Base-by-base conservation (phyloP, 2,888 invertebrate genomes). In the Ochropleura leucogaster region DNA sequence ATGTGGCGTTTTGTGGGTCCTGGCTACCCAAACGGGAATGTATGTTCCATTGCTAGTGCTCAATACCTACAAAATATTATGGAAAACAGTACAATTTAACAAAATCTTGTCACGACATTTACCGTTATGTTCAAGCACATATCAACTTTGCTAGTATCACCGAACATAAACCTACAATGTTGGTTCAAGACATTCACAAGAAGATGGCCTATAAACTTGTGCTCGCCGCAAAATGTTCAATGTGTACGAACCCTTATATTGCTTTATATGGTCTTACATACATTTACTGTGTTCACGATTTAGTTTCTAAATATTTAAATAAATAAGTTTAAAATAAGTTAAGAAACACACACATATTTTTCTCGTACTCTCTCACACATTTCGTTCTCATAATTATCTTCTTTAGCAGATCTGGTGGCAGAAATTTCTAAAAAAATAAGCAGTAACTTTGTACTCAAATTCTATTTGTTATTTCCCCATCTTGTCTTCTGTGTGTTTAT, bases 131-230 rank as follows among this genome's bases (percentile, higher is more conserved):
- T 64, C 49, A 72, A 82, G 64, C 30, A 62, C 67, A 53, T 57
- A 66, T 69, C 42, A 62, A 68, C 51, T 59, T 69, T 40, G n/a
- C 49, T 51, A 42, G 20, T n/a, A 82, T 60, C 60, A 72, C 44
- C 16, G 49, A 44, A 30, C 62, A 78, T 80, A 72, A 83, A 78
- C 46, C 1, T 66, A 80, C 79, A 78, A 78, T 80, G 80, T 80
- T 44, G 44, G 40, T 42, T 40, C 53, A 57, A 57, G 65, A 68
- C 79, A 66, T 78, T 72, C 72, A 44, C 18, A n/a, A 68, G 57
- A 73, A 60, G 46, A 83, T 78, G 12, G 62, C 65, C 68, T 53
- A 72, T 80, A 80, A 80, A 80, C 6, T 40, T 14, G 46, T 47
- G 20, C 59, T 59, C n/a, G 53, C 20, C 66, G 47, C 83, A 62